Evolutionary conservation across 2,797 vertebrate species (phyloP), one percentile per base, ranked within the genome.

Genomic region (Avahi laniger): DNA sequence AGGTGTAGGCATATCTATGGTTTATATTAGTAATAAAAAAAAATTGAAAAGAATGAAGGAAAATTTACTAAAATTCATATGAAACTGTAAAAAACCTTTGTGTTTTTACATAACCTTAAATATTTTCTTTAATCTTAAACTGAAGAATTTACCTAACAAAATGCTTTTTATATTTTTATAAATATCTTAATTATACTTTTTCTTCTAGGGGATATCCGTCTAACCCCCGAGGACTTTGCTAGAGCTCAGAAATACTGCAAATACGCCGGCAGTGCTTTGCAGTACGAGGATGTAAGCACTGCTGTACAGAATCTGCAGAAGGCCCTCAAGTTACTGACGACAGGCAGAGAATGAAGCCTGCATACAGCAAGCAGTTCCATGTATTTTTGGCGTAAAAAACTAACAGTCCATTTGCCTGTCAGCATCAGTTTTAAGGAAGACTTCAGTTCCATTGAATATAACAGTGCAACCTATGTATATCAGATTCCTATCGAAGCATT

Each of bases 181-280:
- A 89, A 82, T 95, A 69, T 96, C 93, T 75, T 95, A 84, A 94
- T 98, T 91, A 88, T 93, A 89, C 38, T 97, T 69, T 96, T 95
- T 94, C 96, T 96, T 87, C 11, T 97, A 99, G 99, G 99, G 88
- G 99, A 99, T 2, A 97, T 99, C 20, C 99, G 97, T 70, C 99
- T 99, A 90, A 99, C 99, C 28, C 97, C 99, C 1, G 99, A 99
- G 96, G 99, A 99, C 98, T 99, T 99, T 98, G 99, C 99, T 67
- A 99, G 98, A 98, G 99, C 99, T 76, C 99, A 99, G 98, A 99
- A 99, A 98, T 99, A 99, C 97, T 99, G 99, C 98, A 99, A 99
- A 98, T 99, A 99, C 41, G 99, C 99, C 0, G 99, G 99, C 98
- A 99, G 99, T 87, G 99, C 99, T 1, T 98, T 99, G 98, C 99